Evolutionary conservation across 2,888 invertebrate genomes (phyloP), one percentile per base, ranked within the genome.

Genomic region (Embidobia sp.): DNA sequence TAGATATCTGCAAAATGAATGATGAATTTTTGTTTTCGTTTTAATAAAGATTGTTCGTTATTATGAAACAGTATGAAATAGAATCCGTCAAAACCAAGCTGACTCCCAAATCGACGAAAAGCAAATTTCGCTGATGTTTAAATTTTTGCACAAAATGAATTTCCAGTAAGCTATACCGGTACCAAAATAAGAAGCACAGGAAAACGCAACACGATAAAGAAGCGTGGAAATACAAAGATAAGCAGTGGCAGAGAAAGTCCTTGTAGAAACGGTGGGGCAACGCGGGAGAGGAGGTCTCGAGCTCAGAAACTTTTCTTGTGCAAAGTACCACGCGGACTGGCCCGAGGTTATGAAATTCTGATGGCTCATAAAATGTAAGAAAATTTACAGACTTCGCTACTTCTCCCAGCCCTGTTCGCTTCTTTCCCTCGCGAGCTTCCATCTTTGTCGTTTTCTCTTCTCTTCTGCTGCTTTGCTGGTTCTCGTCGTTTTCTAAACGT

Each of bases 321-420:
- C 86, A 89, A 89, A 89, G 89, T 89, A 89, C 89, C 88, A 87
- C 88, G 87, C 89, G 88, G 88, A 89, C 89, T 88, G 89, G 88
- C 89, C 88, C 87, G 89, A 87, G 89, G 88, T 89, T 89, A 89
- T 89, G 89, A 89, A 89, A 89, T 89, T 89, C 88, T 89, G 89
- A 89, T 89, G 89, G 89, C 88, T 89, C 89, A 89, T 89, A 89
- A 89, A 89, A 89, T 89, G 89, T 89, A 89, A 89, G 89, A 89
- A 89, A 89, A 89, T 89, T 89, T 89, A 89, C 89, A 89, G 89
- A 88, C 88, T 88, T 86, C 82, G 83, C 84, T 82, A 80, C 81
- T 80, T 80, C 80, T 79, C 69, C 75, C 80, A 57, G 80, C 69
- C 77, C 73, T 75, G 66, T 80, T 77, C 67, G 73, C 74, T 77